Base-by-base conservation (phyloP, 2,888 invertebrate species). In the Syrista parreyssii region DNA sequence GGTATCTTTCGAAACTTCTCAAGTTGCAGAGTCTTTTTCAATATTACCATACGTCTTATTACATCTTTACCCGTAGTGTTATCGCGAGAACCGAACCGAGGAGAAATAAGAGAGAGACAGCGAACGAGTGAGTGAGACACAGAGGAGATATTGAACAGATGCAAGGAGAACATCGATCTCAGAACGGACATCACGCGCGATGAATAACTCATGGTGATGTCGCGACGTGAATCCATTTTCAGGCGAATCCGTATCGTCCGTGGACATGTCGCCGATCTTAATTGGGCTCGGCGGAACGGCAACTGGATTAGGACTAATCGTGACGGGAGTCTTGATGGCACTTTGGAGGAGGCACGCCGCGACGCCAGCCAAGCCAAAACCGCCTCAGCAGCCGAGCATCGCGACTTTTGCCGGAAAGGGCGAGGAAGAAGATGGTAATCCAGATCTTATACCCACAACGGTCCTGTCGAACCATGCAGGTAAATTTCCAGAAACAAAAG, bases 371-470 rank as follows among this genome's bases (percentile, higher is more conserved):
- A 88, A 88, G 77, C 86, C 87, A 69, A 89, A 85, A 78, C 88
- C 84, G 78, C 86, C 83, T 73, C 89, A 87, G 79, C 88, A 89
- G 79, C 88, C 88, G 33, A 88, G 82, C 79, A 88, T 90, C 81
- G 86, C 89, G 77, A 87, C 89, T 79, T 88, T 89, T 79, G 81
- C 88, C 75, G 84, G 88, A 76, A 87, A 91, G 83, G 84, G 85
- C 76, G 90, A 90, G 76, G 88, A 88, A 75, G 91, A 91, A 80
- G 91, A 91, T 75, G 90, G 91, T 36, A 91, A 91, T 86, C 91
- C 91, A n/a, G 91, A 91, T 86, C 88, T 91, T 74, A 91, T 91
- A 84, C 91, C 91, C n/a, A 90, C 91, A 40, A 89, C 90, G 33
- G 88, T 86, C 76, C 82, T 90, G 81, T 87, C 88, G 82, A 90